These are phyloP conservation scores for Numida meleagris DNA, from an alignment of 2,113 vertebrate species.

Conservation along the genomic window DNA sequence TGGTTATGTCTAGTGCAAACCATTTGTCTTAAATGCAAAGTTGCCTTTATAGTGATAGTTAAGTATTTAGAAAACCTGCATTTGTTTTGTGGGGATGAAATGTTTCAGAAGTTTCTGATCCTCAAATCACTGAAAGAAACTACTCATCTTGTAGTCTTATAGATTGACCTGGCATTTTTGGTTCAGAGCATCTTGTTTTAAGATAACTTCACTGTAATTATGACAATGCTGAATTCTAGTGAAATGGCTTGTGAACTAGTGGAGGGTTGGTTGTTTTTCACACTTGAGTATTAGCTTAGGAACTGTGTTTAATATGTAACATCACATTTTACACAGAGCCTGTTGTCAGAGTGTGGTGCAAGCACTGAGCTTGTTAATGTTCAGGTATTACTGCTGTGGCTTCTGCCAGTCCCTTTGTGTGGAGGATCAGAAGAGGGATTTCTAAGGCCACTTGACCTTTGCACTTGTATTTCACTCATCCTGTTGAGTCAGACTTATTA, in stretches of 20 bases:
- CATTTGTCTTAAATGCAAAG: neutral
- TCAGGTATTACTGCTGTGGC: neutral
- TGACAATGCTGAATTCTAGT: neutral
- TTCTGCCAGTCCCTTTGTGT: neutral
- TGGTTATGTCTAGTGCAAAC: neutral
- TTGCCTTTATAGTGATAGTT: neutral
- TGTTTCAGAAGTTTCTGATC: neutral
- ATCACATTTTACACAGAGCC: neutral
- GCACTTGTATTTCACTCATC: conserved; percentile 3
- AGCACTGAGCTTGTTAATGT: neutral
- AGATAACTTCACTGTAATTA: neutral
- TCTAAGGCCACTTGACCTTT: neutral
- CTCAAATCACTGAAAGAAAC: neutral
- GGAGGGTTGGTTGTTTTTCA: neutral
- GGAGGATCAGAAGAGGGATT: neutral
- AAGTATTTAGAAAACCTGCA: neutral
- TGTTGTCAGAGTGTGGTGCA: neutral
- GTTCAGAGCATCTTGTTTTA: neutral
- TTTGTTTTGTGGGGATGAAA: neutral
- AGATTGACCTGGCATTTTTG: neutral
- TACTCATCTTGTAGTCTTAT: neutral
- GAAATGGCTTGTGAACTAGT: neutral
- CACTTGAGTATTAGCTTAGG: neutral
- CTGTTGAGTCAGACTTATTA: conserved; percentile 24
- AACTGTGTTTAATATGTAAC: neutral